A percentile compares a stretch with the other conserved stretches of the same genome.
Evolutionary conservation across 2,797 vertebrate genomes (phyloP).

Genomic region (Tangara arthus): DNA sequence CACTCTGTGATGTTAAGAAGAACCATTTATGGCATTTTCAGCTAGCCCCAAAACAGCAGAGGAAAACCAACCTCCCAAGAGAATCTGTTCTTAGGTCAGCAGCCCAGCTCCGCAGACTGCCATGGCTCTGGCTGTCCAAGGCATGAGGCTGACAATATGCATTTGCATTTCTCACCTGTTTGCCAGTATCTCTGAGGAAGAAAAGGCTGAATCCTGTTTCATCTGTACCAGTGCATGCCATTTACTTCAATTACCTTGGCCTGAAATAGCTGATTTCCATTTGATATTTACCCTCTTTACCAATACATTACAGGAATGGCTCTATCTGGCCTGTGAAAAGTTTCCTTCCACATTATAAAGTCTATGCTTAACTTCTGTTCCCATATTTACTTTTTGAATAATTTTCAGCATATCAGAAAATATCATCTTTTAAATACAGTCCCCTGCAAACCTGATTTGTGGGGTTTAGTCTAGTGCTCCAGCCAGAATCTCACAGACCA

Average conservation of each 20-base stretch:
- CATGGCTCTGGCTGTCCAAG: background rate
- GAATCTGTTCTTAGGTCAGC: background rate
- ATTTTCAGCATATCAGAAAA: constrained; percentile 41
- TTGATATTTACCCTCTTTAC: background rate
- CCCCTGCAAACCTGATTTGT: background rate
- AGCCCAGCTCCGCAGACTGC: background rate
- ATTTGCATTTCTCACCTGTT: background rate
- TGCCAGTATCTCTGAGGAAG: background rate
- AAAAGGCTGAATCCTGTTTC: background rate
- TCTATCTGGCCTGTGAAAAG: background rate
- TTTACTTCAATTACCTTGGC: background rate
- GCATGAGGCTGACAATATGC: background rate
- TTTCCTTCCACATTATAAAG: constrained; percentile 37
- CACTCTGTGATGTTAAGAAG: background rate
- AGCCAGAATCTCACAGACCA: constrained; percentile 25
- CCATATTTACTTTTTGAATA: background rate
- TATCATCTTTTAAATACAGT: background rate
- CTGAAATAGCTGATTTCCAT: background rate
- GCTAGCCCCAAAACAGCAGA: background rate
- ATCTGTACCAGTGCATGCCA: background rate
- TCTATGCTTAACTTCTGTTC: background rate
- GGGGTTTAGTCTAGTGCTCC: background rate
- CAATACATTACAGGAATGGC: background rate
- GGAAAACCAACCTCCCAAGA: background rate
- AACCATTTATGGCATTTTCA: background rate